phyloP scores from a whole-genome alignment of 2,888 invertebrate genomes.

The Heterodera filipjevi region DNA sequence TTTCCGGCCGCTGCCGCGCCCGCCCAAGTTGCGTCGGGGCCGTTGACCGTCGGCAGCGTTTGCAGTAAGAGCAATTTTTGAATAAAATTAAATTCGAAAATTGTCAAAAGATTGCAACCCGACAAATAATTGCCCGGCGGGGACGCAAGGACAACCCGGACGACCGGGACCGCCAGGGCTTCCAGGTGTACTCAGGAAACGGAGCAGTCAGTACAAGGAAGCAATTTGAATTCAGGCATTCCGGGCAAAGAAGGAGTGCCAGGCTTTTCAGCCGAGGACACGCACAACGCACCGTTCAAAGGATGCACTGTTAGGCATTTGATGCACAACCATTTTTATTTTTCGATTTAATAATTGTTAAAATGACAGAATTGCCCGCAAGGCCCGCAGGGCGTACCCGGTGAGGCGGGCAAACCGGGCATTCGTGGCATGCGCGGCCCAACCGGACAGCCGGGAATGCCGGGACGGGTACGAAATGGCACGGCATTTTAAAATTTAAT shows the following conservation, averaged over 20 bases:
- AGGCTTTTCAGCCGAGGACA: slow-evolving; percentile 43
- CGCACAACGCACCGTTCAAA: slow-evolving; percentile 40
- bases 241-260: slow-evolving; percentile 41
- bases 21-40: slow-evolving; percentile 20
- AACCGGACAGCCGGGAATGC: slow-evolving; percentile 41
- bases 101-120: slow-evolving; percentile 30
- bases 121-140: slow-evolving; percentile 45
- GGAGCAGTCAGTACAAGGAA: not conserved
- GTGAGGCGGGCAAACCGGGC: slow-evolving; percentile 40
- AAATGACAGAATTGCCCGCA: slow-evolving; percentile 37
- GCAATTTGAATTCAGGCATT: not conserved
- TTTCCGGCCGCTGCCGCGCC: slow-evolving; percentile 11
- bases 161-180: slow-evolving; percentile 40
- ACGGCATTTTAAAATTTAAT: not conserved
- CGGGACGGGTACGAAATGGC: slow-evolving; percentile 5
- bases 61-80: slow-evolving; percentile 24
- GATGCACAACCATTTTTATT: not conserved
- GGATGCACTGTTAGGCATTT: slow-evolving; percentile 44
- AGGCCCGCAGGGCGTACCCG: slow-evolving; percentile 40
- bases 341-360: not conserved
- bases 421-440: slow-evolving; percentile 51
- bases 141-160: slow-evolving; percentile 43
- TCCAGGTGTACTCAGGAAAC: slow-evolving; percentile 36
- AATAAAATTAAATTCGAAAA: not conserved
- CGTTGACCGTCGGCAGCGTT: slow-evolving; percentile 25